Evolutionary conservation across 1,140 invertebrate genomes (phyloP), one percentile per base, ranked within the genome.

Genomic region (Drosophila santomea): DNA sequence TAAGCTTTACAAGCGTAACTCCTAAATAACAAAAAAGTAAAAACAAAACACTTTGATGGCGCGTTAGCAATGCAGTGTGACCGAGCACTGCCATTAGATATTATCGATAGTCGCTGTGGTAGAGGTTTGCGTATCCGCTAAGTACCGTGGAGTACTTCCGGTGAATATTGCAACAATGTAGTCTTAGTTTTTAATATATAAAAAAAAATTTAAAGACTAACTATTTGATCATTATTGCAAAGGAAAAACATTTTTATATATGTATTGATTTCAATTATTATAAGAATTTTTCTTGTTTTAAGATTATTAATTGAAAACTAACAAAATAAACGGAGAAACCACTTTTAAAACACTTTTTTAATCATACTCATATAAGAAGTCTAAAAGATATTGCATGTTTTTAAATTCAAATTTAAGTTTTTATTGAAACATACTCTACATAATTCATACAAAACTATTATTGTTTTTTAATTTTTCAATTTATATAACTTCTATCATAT

Each of bases 381-480:
- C 8, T 32, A 32, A 32, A 14, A 14, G 2, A 39, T 14, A 14
- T 4, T 39, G 0, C 25, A 35, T 0, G 32, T 25, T 36, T 35
- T 25, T 39, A 59, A 78, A 68, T 73, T 77, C 8, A 55, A 61
- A 54, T 64, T 48, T 68, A 55, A 61, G 51, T 64, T 48, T 68
- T 80, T 71, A 66, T 85, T 84, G 45, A 84, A 54, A 68, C 57
- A 54, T 75, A 35, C 38, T 47, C 35, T 68, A 74, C 45, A 72
- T 71, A 51, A 54, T 56, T 36, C 58, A 64, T 45, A 73, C 71
- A 78, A 81, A 47, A 61, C 62, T 69, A 68, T 81, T 86, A 78
- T 79, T 88, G 74, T 68, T 67, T 51, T 72, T 17, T 61, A 67
- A 55, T 28, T 64, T 35, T 50, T 63, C 44, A 36, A 8, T 32